Percentiles rank a stretch among this genome's conserved stretches.
Evolutionary conservation across 2,888 invertebrate species (phyloP).

Genomic region (Andrena fulva): DNA sequence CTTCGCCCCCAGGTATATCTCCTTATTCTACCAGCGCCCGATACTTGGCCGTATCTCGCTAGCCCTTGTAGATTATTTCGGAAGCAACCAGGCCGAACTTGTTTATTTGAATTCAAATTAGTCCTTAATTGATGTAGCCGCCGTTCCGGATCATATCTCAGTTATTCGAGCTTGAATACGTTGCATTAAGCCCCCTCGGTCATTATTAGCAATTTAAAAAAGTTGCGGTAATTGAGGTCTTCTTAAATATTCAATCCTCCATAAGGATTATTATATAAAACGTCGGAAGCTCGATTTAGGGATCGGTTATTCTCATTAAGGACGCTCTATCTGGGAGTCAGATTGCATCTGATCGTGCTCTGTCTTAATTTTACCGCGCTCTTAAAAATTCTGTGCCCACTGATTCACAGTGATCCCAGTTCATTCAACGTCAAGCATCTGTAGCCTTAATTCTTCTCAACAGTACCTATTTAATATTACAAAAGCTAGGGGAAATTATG

Average conservation of each 20-base stretch:
- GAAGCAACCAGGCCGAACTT: slow-evolving; percentile 36
- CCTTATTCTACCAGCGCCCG: slow-evolving; percentile 20
- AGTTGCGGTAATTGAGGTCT: slow-evolving; percentile 1
- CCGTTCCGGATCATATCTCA: neutral
- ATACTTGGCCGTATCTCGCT: slow-evolving; percentile 27
- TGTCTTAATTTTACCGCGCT: neutral
- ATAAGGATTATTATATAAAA: slow-evolving; percentile 14
- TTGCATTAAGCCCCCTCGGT: neutral
- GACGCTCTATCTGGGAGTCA: neutral
- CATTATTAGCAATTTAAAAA: slow-evolving; percentile 51
- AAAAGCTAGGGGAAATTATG: no score
- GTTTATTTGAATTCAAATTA: slow-evolving; percentile 33
- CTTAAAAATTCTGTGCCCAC: neutral
- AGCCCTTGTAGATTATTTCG: slow-evolving; percentile 28
- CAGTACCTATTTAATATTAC: no score
- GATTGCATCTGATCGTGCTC: neutral
- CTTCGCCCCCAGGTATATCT: slow-evolving; percentile 24
- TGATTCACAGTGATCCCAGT: no score
- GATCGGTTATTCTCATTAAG: neutral
- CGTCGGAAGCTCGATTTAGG: neutral
- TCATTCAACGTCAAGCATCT: no score
- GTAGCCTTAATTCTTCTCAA: no score
- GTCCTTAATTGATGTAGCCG: slow-evolving; percentile 35
- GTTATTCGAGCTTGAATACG: neutral
- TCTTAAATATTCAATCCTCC: slow-evolving; percentile 18